Percentiles rank a stretch among this genome's conserved stretches.
phyloP scores from a whole-genome alignment of 2,113 vertebrate genomes.

The Amblyopsis rosae region DNA sequence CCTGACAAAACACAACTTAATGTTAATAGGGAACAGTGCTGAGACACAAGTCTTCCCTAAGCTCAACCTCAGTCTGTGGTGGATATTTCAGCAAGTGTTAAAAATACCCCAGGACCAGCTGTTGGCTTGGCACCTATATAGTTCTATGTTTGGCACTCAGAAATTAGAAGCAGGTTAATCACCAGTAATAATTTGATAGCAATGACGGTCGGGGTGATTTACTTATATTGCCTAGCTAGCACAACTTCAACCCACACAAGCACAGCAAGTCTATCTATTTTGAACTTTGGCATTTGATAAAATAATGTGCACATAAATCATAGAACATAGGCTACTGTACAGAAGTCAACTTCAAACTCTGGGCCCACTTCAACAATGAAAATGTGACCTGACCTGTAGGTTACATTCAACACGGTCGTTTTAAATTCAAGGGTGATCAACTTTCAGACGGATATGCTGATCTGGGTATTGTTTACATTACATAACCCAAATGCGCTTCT shows the following conservation, averaged over 20 bases:
- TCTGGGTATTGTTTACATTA: neutral
- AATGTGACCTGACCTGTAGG: neutral
- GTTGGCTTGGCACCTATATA: neutral
- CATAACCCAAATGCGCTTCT: neutral
- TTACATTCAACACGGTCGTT: neutral
- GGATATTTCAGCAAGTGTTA: conserved; percentile 64
- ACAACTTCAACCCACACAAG: conserved; percentile 14
- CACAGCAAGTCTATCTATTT: neutral
- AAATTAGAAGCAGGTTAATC: conserved; percentile 24
- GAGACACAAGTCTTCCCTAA: conserved; percentile 20
- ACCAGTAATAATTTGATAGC: conserved; percentile 14
- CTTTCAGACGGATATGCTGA: neutral
- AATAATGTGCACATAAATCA: neutral
- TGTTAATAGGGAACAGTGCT: too few species aligned
- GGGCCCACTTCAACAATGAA: neutral
- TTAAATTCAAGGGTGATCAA: neutral
- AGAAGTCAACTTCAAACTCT: too few species aligned
- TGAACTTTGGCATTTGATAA: conserved; percentile 43
- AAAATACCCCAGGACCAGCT: conserved; percentile 70
- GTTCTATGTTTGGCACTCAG: neutral
- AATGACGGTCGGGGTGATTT: neutral
- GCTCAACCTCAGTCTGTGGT: conserved; percentile 19
- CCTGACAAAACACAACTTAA: too few species aligned
- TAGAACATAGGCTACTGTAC: neutral
- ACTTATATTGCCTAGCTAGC: neutral